Evolutionary conservation across 2,113 vertebrate species (phyloP), one percentile per base, ranked within the genome.

Genomic region (Gallinago media): DNA sequence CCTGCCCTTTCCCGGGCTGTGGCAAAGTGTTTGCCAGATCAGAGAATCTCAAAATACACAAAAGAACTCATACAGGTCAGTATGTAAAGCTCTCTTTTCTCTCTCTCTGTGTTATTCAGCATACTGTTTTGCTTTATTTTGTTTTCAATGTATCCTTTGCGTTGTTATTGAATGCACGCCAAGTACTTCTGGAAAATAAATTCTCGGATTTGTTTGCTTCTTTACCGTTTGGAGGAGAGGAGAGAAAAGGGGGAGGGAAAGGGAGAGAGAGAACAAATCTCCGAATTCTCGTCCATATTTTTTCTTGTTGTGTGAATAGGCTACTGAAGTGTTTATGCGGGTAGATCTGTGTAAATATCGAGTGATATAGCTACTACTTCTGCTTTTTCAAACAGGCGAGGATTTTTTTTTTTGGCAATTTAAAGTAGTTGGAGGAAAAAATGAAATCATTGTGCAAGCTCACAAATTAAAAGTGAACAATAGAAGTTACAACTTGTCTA

Each of bases 51-150:
- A 99, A 99, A 98, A 99, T 99, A 97, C 99, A 99, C 98, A 99
- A 99, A 98, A 99, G 99, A 98, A 99, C 99, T 95, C 99, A 99
- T 97, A 99, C 99, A 99, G 99, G 99, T 99, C 97, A 99, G 99
- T 99, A 96, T 89, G 83, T 90, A 90, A 74, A 94, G 93, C 96
- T 97, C 92, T 97, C 96, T 97, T 96, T 94, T 92, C 95, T 96
- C 44, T 91, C 68, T 85, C 79, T 96, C 20, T 94, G 26, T 92
- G 84, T 96, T 76, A 44, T 95, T 91, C 34, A 76, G 55, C 32
- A 15, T 83, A 88, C 50, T 71, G 89, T 89, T 94, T 93, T 70
- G 76, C 9, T 62, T 71, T 58, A 66, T 92, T 84, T 92, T 81
- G 61, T 74, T 92, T 94, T 72, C 40, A 75, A 78, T 73, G 74